These are phyloP conservation scores for Plectrocnemia conspersa DNA, from an alignment of 1,140 invertebrate species.

Conservation along the genomic window DNA sequence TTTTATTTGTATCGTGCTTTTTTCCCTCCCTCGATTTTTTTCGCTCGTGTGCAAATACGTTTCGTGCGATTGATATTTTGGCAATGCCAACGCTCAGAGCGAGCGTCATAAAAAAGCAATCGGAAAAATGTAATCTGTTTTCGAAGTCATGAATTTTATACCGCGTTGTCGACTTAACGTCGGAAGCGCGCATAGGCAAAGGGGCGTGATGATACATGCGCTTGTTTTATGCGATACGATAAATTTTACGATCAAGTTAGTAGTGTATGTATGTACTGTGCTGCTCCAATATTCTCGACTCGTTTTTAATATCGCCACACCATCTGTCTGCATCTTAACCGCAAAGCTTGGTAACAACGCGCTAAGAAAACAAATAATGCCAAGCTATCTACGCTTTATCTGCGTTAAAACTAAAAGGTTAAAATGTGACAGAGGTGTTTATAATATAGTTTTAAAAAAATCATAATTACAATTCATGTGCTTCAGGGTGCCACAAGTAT, in stretches of 20 bases:
- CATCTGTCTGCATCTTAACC: conserved; percentile 32
- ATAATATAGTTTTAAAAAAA: too few relatives aligned
- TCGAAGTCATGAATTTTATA: conserved; percentile 1
- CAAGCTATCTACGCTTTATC: conserved; percentile 31
- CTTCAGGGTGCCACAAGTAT: too few relatives aligned
- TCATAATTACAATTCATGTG: too few relatives aligned
- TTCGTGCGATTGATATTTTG: too few relatives aligned
- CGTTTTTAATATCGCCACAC: conserved; percentile 31
- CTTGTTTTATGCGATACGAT: conserved; percentile 21
- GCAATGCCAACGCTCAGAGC: too few relatives aligned
- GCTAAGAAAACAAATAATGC: conserved; percentile 29
- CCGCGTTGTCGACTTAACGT: conserved; percentile 6
- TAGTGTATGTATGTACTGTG: too few relatives aligned
- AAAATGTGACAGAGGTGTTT: neutral
- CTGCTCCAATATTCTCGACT: conserved; percentile 9
- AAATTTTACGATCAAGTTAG: conserved; percentile 26
- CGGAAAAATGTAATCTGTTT: too few relatives aligned
- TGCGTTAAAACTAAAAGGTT: conserved; percentile 24
- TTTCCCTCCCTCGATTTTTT: too few relatives aligned
- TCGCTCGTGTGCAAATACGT: too few relatives aligned
- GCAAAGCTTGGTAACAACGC: conserved; percentile 23
- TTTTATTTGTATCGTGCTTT: neutral
- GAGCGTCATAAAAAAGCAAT: too few relatives aligned
- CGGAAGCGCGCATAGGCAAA: conserved; percentile 11
- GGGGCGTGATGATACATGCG: neutral